These are phyloP conservation scores for Napeogenes inachia DNA, from an alignment of 2,888 invertebrate genomes.

Conservation along the genomic window DNA sequence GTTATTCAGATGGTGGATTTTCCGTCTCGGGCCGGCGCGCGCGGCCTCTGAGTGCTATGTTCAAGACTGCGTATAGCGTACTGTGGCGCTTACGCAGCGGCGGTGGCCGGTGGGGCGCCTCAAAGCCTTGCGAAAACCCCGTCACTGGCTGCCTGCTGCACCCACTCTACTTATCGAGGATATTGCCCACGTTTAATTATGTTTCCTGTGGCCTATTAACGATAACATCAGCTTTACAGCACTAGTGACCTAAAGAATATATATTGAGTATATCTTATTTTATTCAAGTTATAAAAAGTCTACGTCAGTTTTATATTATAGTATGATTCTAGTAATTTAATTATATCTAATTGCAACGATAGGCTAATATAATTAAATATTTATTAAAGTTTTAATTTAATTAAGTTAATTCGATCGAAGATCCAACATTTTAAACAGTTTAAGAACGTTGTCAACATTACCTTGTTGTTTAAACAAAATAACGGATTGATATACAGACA, in stretches of 20 bases:
- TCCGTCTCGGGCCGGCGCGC: conserved; percentile 44
- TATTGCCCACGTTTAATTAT: conserved; percentile 31
- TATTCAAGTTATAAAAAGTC: background rate
- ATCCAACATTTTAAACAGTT: too few species aligned
- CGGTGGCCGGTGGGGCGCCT: conserved; percentile 61
- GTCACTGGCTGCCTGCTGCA: conserved; percentile 36
- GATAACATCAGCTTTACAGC: background rate
- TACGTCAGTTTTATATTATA: too few species aligned
- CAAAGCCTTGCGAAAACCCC: conserved; percentile 71
- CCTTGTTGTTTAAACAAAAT: background rate
- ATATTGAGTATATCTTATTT: background rate
- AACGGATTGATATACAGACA: background rate
- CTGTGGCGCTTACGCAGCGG: conserved; percentile 55
- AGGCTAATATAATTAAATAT: too few species aligned
- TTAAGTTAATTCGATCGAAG: too few species aligned
- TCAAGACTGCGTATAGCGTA: conserved; percentile 38
- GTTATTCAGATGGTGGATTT: conserved; percentile 58
- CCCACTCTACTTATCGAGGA: conserved; percentile 37
- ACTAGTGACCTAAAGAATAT: background rate
- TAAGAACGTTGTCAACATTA: too few species aligned
- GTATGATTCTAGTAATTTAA: background rate
- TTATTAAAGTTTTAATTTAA: too few species aligned
- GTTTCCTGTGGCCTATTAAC: conserved; percentile 25
- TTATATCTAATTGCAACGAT: background rate
- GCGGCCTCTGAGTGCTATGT: conserved; percentile 53